phyloP scores from a whole-genome alignment of 2,113 vertebrate species.

The Melierax canorus region DNA sequence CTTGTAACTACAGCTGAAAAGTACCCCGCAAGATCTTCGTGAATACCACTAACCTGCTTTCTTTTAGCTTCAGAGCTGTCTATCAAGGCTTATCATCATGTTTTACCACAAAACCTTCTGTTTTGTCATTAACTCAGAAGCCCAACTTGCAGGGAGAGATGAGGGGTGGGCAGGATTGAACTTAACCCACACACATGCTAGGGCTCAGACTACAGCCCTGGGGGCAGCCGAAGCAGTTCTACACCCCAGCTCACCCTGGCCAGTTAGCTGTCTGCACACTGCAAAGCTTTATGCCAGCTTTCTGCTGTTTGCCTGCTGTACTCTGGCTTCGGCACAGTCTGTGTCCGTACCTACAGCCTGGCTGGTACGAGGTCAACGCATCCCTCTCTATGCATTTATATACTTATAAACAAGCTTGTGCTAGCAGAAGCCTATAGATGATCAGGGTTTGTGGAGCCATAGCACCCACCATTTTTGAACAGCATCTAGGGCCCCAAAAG shows the following conservation, averaged over 20 bases:
- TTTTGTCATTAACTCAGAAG: rapidly evolving
- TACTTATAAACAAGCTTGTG: neutral
- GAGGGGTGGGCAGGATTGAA: neutral
- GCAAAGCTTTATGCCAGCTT: neutral
- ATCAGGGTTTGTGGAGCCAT: neutral
- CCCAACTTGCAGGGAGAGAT: neutral
- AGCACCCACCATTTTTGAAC: rapidly evolving
- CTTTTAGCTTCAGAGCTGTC: neutral
- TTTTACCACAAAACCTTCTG: neutral
- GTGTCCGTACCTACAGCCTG: rapidly evolving
- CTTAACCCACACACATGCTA: neutral
- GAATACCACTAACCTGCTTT: neutral
- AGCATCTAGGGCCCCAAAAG: neutral
- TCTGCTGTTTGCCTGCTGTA: rapidly evolving
- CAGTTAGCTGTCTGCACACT: neutral
- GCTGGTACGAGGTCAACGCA: neutral
- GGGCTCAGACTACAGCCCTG: neutral
- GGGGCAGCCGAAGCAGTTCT: neutral
- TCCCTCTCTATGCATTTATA: neutral
- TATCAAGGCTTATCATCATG: neutral
- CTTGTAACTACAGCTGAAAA: neutral
- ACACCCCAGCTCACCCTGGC: rapidly evolving
- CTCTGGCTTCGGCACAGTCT: rapidly evolving
- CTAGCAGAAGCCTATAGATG: neutral
- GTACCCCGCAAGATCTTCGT: neutral